These are phyloP conservation scores for Megalurothrips usitatus DNA, from an alignment of 2,888 invertebrate species.

Conservation along the genomic window DNA sequence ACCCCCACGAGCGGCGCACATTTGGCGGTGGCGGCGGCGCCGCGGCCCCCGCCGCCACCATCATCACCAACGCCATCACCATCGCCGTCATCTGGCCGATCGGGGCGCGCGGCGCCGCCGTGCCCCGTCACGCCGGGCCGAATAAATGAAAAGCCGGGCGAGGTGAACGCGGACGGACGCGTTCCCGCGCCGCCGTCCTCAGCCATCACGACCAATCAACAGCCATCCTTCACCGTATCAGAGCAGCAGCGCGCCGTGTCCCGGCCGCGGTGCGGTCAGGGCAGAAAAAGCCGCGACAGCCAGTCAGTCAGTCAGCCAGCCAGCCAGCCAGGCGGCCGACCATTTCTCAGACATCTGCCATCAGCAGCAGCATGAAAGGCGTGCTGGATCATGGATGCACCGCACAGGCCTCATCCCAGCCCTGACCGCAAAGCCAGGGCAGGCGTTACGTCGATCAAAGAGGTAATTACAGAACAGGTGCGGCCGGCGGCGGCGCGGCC, in stretches of 20 bases:
- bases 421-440: neutral
- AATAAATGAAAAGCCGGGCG: neutral
- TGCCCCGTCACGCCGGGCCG: neutral
- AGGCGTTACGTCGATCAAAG: conserved; percentile 1
- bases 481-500: neutral
- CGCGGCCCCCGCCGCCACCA: too few relatives aligned
- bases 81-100: too few relatives aligned
- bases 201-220: neutral
- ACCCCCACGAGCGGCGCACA: too few relatives aligned
- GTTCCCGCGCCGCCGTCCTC: neutral
- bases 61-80: too few relatives aligned
- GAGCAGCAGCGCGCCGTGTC: neutral
- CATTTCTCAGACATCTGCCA: conserved; percentile 1
- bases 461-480: conserved; percentile 23
- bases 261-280: neutral
- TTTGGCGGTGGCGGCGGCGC: too few relatives aligned
- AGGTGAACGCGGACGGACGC: neutral
- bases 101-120: neutral
- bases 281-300: neutral
- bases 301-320: conserved; percentile 2
- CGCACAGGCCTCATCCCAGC: neutral
- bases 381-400: neutral
- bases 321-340: neutral
- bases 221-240: conserved; percentile 16
- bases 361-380: neutral